Percentiles rank a stretch among this genome's conserved stretches.
Conservation (phyloP, 2,888 invertebrate genomes). For the Ctena decussata region DNA sequence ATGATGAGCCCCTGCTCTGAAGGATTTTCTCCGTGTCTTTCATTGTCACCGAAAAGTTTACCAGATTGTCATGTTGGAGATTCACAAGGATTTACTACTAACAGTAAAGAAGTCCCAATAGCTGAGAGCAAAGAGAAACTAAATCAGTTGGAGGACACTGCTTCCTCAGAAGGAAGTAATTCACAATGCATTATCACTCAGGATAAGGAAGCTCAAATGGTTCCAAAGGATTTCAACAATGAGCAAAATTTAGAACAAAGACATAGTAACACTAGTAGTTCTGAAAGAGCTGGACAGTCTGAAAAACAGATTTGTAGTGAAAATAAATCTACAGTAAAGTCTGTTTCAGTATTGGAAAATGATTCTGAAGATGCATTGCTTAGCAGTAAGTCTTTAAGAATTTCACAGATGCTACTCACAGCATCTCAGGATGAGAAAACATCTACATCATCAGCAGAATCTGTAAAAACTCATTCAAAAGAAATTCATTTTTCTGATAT, state of each 20-base stretch:
- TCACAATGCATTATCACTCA: too few relatives aligned
- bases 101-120: neutral
- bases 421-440: neutral
- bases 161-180: too few relatives aligned
- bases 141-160: too few relatives aligned
- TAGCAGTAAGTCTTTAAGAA: neutral
- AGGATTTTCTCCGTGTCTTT: conserved; percentile 19
- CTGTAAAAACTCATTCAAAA: neutral
- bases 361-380: neutral
- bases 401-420: neutral
- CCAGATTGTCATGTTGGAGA: neutral
- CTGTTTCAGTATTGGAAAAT: neutral
- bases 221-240: too few relatives aligned
- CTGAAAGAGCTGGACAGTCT: too few relatives aligned
- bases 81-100: neutral
- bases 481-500: conserved; percentile 13
- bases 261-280: too few relatives aligned
- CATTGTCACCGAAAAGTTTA: neutral
- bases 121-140: too few relatives aligned
- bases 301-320: too few relatives aligned
- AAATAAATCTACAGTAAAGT: too few relatives aligned
- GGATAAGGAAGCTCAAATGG: too few relatives aligned
- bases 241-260: too few relatives aligned
- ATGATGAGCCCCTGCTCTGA: conserved; percentile 1
- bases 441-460: neutral